These are phyloP conservation scores for Potamarius usumacintae DNA, from an alignment of 2,113 vertebrate species.

Conservation along the genomic window DNA sequence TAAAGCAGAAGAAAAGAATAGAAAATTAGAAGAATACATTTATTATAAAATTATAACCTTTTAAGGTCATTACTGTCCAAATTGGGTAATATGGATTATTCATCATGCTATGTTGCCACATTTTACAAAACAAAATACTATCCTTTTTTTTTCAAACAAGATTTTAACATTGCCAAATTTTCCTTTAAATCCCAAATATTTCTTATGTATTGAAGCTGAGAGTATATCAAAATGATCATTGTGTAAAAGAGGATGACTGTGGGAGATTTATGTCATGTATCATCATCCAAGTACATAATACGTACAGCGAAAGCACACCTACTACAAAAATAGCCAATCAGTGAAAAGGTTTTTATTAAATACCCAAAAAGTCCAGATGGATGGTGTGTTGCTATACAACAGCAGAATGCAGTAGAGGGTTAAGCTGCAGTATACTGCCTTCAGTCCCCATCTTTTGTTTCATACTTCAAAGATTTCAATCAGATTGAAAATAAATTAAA, in stretches of 20 bases:
- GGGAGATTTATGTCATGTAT: background rate
- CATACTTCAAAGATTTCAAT: slow-evolving; percentile 73
- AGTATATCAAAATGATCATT: background rate
- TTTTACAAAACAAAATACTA: background rate
- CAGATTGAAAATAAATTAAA: slow-evolving; percentile 38
- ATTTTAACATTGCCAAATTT: background rate
- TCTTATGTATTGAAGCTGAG: background rate
- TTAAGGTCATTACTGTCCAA: no score
- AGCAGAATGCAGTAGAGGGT: background rate
- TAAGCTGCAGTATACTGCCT: slow-evolving; percentile 76
- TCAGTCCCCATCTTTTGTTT: slow-evolving; percentile 71
- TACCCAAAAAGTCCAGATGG: background rate
- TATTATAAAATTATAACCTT: no score
- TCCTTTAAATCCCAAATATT: background rate
- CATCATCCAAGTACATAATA: background rate
- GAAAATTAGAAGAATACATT: background rate
- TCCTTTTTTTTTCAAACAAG: no score
- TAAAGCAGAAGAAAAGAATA: background rate
- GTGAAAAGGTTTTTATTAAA: background rate
- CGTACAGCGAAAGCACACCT: background rate
- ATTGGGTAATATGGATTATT: no score
- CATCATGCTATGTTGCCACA: background rate
- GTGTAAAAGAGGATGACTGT: background rate
- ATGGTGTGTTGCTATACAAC: background rate
- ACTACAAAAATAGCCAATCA: background rate